Conservation (phyloP, 1,140 invertebrate species). For the Microplitis mediator region DNA sequence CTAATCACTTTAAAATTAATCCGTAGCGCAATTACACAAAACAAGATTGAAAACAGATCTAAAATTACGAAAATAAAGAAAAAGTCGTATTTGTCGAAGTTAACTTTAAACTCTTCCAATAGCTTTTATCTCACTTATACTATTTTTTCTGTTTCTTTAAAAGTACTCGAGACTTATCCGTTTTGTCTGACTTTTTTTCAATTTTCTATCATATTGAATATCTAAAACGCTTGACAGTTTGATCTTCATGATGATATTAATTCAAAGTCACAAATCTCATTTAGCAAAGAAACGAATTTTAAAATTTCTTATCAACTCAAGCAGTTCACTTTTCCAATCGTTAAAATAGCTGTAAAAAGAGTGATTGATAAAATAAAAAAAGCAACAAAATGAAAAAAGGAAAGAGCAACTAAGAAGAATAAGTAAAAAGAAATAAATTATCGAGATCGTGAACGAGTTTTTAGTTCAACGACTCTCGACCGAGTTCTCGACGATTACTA, state of each 20-base stretch:
- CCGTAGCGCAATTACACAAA: no score
- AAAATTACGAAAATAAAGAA: no score
- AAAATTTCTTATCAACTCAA: slow-evolving; percentile 12
- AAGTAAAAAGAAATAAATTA: slow-evolving; percentile 14
- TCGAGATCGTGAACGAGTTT: slow-evolving; percentile 25
- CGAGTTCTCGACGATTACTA: slow-evolving; percentile 11
- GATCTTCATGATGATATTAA: slow-evolving; percentile 5
- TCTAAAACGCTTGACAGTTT: background rate
- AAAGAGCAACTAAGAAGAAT: no score
- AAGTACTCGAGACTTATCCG: no score
- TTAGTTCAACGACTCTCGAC: slow-evolving; percentile 28
- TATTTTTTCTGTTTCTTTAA: no score
- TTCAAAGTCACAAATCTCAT: slow-evolving; percentile 18
- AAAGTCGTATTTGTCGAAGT: no score
- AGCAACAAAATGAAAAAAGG: slow-evolving; percentile 6
- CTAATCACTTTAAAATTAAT: no score
- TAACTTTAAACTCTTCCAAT: no score
- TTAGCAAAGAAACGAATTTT: slow-evolving; percentile 5
- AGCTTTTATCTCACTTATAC: no score
- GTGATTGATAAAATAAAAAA: background rate
- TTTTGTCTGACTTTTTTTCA: no score
- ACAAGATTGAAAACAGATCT: no score
- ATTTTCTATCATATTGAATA: no score
- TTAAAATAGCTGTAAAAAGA: background rate
- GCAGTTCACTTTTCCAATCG: slow-evolving; percentile 11